Conservation (phyloP, 2,888 invertebrate genomes). For the Lasius platythorax region DNA sequence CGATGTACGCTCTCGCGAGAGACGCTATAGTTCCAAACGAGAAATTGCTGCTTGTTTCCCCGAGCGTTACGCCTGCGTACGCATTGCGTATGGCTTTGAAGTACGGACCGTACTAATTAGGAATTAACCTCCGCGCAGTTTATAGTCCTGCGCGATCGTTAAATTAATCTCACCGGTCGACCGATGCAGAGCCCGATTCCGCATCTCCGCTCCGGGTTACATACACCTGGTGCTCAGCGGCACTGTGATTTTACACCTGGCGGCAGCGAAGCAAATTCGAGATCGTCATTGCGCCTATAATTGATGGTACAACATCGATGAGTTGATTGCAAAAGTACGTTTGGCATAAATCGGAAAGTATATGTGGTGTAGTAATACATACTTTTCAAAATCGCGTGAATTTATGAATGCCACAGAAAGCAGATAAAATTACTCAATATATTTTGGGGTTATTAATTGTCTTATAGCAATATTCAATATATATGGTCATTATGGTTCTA, state of each 20-base stretch:
- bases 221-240: slow-evolving; percentile 65
- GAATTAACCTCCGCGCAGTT: slow-evolving; percentile 65
- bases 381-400: not conserved
- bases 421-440: not conserved
- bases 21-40: not conserved
- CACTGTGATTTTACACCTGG: slow-evolving; percentile 72
- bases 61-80: not conserved
- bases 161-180: slow-evolving; percentile 62
- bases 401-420: not conserved
- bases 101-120: slow-evolving; percentile 61
- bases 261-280: not conserved
- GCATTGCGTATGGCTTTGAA: slow-evolving; percentile 17
- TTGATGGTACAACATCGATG: slow-evolving; percentile 4
- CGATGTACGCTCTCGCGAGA: not conserved
- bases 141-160: slow-evolving; percentile 63
- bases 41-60: not conserved
- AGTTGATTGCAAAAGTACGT: slow-evolving; percentile 27
- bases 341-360: not conserved
- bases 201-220: slow-evolving; percentile 44
- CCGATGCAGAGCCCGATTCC: slow-evolving; percentile 29
- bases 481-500: not conserved
- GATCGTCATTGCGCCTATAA: slow-evolving; percentile 9
- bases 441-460: not conserved
- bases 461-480: not conserved
- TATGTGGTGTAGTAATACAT: not conserved